Base-by-base conservation (phyloP, 2,888 invertebrate genomes). In the Hirudinaria manillensis region DNA sequence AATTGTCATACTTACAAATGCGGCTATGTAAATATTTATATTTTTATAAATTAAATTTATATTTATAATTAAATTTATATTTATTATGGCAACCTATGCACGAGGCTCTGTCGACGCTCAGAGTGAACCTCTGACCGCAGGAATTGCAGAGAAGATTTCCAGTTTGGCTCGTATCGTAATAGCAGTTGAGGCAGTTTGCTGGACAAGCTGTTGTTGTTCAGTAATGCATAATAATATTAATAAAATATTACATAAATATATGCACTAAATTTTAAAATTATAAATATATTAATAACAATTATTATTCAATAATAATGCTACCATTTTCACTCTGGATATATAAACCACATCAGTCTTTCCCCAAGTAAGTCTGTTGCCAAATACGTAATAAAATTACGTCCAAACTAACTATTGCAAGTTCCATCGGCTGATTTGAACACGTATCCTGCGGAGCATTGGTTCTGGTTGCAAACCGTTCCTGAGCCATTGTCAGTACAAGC, bases 401-500 rank as follows among this genome's bases (percentile, higher is more conserved):
- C 32, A 4, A 19, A 19, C 36, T 67, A 51, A 76, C 76, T 45
- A 36, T 76, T 76, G 73, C 76, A 76, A n/a, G 76, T 76, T 36
- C 76, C 76, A 27, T 76, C 76, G n/a, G 32, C 24, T 24, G 68
- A 38, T 32, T 61, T 70, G 70, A 73, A 29, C 51, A 76, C 72
- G 65, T 72, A 77, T 27, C 73, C 70, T n/a, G 24, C 0, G 19
- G 65, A 0, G 66, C 76, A 76, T 29, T 73, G 67, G 55, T 68
- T 76, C 34, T 51, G 53, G 16, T n/a, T 29, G 45, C 76, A 76
- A 7, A 27, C 19, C 21, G 76, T 76, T 24, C 56, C 56, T 21
- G 76, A 38, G 45, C 76, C 76, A 34, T 1, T 76, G 45, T 76
- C 76, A 13, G 38, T 51, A 32, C 76, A 76, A n/a, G 21, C 53